Evolutionary conservation across 2,113 vertebrate genomes (phyloP), one percentile per base, ranked within the genome.

Genomic region (Lathamus discolor): DNA sequence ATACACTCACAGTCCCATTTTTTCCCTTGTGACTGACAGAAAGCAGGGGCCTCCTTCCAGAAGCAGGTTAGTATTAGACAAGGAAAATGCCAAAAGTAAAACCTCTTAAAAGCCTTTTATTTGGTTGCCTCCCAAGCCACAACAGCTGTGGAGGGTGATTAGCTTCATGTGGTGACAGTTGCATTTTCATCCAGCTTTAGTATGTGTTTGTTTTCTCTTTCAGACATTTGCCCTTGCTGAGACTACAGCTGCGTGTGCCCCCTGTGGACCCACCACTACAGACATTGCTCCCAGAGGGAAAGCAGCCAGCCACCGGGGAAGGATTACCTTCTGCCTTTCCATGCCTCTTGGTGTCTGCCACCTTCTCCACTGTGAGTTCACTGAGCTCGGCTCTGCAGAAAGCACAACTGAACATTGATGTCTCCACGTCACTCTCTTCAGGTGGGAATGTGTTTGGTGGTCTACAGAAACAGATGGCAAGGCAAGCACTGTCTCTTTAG

Each of bases 111-210:
- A 95, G 69, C 86, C 35, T 88, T 84, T 93, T 72, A 66, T 75
- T 90, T 85, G 95, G 85, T 90, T 51, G 79, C 63, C 69, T 87
- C 86, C 95, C 94, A 95, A 85, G 85, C 29, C 55, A 89, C 54
- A 90, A 93, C 96, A 96, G 95, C 97, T 95, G 96, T 95, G 94
- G 92, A 29, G 59, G 79, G 39, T 33, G 96, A 94, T 90, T 73
- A 88, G 93, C 89, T 86, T 81, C 18, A 29, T 62, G 89, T 54
- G 79, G 89, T 87, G 92, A 81, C 87, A 29, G 76, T 27, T 75
- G 93, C 66, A 46, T 90, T 97, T 94, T 89, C 67, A 80, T 46
- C 82, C 86, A 92, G 90, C 59, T 83, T 79, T 82, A 79, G 73
- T 75, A 39, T 43, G 4, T 55, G 66, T 66, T 91, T 96, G 78